Conservation (phyloP, 2,113 vertebrate genomes). For the Irena cyanogastra region DNA sequence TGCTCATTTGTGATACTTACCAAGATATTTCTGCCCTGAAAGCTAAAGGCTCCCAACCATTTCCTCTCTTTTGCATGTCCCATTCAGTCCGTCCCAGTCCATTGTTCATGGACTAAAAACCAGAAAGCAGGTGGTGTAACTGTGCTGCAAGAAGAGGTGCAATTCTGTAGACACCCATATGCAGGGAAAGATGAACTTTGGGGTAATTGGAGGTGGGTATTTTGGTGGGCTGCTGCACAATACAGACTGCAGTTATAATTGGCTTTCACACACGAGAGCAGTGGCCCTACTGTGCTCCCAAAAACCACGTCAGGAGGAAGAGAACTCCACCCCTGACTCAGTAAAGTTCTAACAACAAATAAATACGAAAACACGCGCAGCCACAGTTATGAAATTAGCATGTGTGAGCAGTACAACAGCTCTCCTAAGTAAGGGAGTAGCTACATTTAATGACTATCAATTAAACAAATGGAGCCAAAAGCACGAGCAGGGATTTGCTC, state of each 20-base stretch:
- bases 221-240: background rate
- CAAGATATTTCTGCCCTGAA: background rate
- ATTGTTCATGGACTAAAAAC: background rate
- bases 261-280: background rate
- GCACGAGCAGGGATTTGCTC: background rate
- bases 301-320: background rate
- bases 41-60: background rate
- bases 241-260: background rate
- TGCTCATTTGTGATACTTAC: background rate
- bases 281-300: background rate
- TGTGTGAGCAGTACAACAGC: background rate
- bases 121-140: background rate
- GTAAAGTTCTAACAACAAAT: background rate
- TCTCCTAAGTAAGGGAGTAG: background rate
- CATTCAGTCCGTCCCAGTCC: background rate
- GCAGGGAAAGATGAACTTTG: background rate
- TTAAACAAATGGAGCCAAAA: background rate
- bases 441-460: background rate
- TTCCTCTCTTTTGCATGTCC: background rate
- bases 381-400: background rate
- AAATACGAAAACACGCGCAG: background rate
- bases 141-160: background rate
- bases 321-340: background rate
- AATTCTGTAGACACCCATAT: background rate
- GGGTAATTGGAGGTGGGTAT: background rate